Conservation (phyloP, 2,113 vertebrate species). For the Alethe castanea region DNA sequence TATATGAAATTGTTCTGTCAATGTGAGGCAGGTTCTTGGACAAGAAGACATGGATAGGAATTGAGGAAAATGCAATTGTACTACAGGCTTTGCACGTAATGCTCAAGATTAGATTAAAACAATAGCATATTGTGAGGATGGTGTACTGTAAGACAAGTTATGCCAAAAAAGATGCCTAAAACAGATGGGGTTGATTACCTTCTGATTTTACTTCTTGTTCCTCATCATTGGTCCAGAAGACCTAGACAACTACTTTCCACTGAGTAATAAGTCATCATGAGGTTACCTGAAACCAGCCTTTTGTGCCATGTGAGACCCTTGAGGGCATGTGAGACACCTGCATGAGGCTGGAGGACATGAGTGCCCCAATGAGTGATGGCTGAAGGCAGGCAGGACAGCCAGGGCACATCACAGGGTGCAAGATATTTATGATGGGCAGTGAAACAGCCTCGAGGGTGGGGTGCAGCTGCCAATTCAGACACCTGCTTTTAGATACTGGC, state of each 20-base stretch:
- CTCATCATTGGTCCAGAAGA: not conserved
- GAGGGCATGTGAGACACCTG: not conserved
- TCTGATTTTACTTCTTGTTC: not conserved
- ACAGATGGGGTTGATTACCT: not conserved
- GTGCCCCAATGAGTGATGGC: not conserved
- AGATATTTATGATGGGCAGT: not conserved
- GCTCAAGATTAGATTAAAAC: not conserved
- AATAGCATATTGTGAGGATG: not conserved
- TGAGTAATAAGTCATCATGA: not conserved
- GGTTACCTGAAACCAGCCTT: not conserved
- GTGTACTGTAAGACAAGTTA: not conserved
- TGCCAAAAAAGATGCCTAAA: not conserved
- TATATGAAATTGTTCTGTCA: not conserved
- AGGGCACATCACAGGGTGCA: accelerated
- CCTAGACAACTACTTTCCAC: not conserved
- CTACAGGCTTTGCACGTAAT: not conserved
- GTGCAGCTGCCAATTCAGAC: not conserved
- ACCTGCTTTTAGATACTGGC: not conserved
- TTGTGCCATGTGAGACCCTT: not conserved
- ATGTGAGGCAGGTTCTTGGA: not conserved
- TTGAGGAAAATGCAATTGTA: not conserved
- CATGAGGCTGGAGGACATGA: not conserved
- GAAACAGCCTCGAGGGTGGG: not conserved
- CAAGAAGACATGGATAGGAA: not conserved
- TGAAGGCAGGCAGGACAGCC: not conserved